phyloP scores from a whole-genome alignment of 2,888 invertebrate species.

The Platynereis dumerilii region DNA sequence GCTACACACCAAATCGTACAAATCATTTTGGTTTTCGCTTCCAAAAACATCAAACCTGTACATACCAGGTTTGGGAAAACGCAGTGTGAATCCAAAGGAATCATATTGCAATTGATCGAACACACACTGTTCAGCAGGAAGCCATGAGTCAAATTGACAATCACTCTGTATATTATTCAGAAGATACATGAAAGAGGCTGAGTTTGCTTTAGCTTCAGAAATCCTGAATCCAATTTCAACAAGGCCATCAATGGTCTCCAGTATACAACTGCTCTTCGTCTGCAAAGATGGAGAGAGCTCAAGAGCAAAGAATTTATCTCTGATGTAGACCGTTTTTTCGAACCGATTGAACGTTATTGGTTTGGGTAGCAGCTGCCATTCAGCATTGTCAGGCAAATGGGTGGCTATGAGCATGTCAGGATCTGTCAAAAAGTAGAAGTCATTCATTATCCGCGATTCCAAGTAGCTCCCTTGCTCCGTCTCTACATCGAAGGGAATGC shows the following conservation, averaged over 20 bases:
- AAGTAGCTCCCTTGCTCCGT: no score
- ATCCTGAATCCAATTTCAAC: no score
- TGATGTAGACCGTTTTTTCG: background rate
- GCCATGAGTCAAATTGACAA: background rate
- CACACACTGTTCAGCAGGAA: background rate
- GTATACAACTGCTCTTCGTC: no score
- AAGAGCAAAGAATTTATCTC: background rate
- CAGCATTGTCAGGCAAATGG: slow-evolving; percentile 1
- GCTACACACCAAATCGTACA: background rate
- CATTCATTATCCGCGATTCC: background rate
- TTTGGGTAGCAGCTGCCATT: background rate
- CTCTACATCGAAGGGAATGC: no score
- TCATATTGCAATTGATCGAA: background rate
- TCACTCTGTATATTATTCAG: no score
- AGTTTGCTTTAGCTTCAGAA: no score
- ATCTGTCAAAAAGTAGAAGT: slow-evolving; percentile 3
- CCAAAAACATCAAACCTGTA: background rate
- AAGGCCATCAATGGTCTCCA: no score
- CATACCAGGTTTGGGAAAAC: background rate
- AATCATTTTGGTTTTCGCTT: background rate
- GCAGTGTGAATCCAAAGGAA: background rate
- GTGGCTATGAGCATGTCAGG: background rate
- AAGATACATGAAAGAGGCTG: no score
- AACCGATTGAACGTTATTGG: background rate
- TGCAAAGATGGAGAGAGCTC: background rate